Evolutionary conservation across 2,888 invertebrate species (phyloP), one percentile per base, ranked within the genome.

Genomic region (Volucella inflata): DNA sequence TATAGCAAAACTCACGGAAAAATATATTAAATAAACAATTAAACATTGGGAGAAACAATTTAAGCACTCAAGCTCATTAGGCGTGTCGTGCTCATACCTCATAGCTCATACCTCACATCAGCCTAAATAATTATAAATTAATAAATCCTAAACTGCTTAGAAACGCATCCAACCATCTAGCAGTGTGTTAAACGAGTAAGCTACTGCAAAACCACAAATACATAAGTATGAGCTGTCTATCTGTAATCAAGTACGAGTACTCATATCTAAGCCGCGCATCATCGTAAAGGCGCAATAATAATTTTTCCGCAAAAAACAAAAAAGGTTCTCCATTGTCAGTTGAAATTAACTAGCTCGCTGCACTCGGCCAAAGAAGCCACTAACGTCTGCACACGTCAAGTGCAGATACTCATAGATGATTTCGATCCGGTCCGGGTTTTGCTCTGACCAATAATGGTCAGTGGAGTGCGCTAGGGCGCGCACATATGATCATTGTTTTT

Each of bases 31-130:
- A 85, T 81, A 85, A 81, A 85, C 76, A 85, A 85, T 81, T 85
- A 85, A 85, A 81, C 85, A 85, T 85, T 81, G 72, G 68, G 14
- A 81, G 76, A 81, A 85, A 81, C 80, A 85, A 85, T 81, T 85
- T 81, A 85, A 81, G 81, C 50, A 78, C 55, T 74, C 48, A 59
- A 68, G 81, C 76, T 81, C 85, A 85, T 81, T 85, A 76, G 62
- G 71, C 85, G 85, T 85, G 68, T 76, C 85, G 85, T 72, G 68
- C 57, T 77, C 85, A 81, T 80, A 59, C 75, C 84, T 80, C 80
- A 80, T 71, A 75, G 60, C 51, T 30, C 38, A 57, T 11, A 11
- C 46, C 57, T 30, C 38, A 57, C 8, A 11, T 44, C 70, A 57
- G 68, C 59, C 78, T 80, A 68, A 50, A 77, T 85, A 77, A 85